Percentiles rank a stretch among this genome's conserved stretches.
These are phyloP conservation scores for Cichladusa arquata DNA, from an alignment of 2,113 vertebrate genomes.

Conservation along the genomic window DNA sequence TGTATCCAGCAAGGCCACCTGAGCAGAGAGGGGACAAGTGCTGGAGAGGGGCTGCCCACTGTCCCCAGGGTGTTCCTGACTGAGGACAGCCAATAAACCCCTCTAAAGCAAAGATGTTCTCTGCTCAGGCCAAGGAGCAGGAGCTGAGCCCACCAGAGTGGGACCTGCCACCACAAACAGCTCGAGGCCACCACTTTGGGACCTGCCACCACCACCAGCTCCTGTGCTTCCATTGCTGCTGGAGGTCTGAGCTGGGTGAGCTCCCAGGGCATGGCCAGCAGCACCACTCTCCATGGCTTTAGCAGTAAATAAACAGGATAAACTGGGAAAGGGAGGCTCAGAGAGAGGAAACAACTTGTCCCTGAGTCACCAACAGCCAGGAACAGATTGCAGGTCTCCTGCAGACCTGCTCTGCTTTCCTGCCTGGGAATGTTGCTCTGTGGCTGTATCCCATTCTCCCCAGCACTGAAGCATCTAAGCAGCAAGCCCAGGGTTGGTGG, in stretches of 20 bases:
- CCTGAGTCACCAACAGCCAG: background rate
- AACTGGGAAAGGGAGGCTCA: background rate
- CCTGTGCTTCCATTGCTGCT: fast-evolving
- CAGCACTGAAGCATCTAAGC: background rate
- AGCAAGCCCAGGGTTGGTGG: conserved; percentile 37
- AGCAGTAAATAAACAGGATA: background rate
- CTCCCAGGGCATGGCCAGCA: fast-evolving
- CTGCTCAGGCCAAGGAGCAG: background rate
- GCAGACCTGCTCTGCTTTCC: background rate
- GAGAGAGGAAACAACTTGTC: background rate
- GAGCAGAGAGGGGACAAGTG: fast-evolving
- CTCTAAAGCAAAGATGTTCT: fast-evolving
- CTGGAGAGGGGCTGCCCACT: background rate
- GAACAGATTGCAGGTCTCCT: background rate
- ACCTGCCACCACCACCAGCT: background rate
- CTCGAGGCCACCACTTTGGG: too few relatives aligned
- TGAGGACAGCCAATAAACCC: background rate
- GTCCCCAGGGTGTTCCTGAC: background rate
- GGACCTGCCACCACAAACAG: background rate
- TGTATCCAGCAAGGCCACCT: background rate
- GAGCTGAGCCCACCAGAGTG: background rate
- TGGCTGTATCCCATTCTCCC: background rate
- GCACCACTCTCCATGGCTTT: background rate
- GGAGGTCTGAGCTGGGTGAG: background rate
- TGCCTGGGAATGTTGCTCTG: background rate